phyloP scores from a whole-genome alignment of 2,888 invertebrate genomes.

The Furcula furcula region DNA sequence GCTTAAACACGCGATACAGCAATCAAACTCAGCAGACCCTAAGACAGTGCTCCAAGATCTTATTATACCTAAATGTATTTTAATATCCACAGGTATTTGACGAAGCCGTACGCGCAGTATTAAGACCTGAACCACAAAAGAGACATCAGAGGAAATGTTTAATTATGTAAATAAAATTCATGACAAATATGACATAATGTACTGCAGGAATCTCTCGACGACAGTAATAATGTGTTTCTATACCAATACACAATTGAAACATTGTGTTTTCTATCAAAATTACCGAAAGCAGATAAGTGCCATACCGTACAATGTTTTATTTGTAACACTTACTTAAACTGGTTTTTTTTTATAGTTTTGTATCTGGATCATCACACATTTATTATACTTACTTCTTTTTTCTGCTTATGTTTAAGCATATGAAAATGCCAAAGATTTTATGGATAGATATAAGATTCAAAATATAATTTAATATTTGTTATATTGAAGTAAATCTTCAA shows the following conservation, averaged over 20 bases:
- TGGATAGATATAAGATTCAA: conserved; percentile 69
- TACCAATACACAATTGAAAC: conserved; percentile 38
- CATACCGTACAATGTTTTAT: conserved; percentile 27
- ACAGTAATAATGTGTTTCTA: conserved; percentile 81
- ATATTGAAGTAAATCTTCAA: conserved; percentile 37
- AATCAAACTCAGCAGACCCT: too few relatives aligned
- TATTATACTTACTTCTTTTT: conserved; percentile 51
- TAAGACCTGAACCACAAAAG: conserved; percentile 98
- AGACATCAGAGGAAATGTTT: conserved; percentile 96
- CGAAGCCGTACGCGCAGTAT: conserved; percentile 98
- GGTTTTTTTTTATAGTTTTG: conserved; percentile 2
- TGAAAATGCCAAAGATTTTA: conserved; percentile 76
- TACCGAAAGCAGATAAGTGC: conserved; percentile 26
- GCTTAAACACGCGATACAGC: too few relatives aligned
- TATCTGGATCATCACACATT: conserved; percentile 56
- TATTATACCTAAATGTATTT: too few relatives aligned
- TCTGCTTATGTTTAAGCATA: conserved; percentile 54
- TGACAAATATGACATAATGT: conserved; percentile 50
- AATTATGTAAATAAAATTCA: conserved; percentile 84
- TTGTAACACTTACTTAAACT: conserved; percentile 23
- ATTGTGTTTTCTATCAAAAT: conserved; percentile 15
- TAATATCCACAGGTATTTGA: conserved; percentile 99
- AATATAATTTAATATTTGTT: conserved; percentile 51
- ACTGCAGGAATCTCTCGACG: conserved; percentile 62
- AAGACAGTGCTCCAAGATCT: too few relatives aligned